Percentiles rank a stretch among this genome's conserved stretches.
Conservation (phyloP, 2,113 vertebrate species). For the Eurystomus gularis region DNA sequence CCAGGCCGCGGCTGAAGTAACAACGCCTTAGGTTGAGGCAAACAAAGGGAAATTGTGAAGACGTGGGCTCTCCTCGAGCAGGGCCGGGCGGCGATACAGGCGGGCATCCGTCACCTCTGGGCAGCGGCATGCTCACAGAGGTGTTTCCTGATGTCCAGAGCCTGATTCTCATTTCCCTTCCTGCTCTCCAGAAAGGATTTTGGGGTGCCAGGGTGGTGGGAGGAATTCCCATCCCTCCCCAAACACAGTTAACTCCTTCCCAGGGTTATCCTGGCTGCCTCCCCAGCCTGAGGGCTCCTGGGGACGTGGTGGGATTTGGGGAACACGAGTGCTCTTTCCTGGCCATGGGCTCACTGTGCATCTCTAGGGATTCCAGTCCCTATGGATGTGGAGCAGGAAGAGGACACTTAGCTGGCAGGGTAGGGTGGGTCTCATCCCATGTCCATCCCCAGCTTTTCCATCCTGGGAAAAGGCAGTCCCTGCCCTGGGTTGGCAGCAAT, state of each 20-base stretch:
- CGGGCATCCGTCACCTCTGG: rapidly evolving
- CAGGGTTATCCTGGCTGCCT: background rate
- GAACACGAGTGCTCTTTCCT: background rate
- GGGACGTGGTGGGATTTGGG: background rate
- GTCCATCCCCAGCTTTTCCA: background rate
- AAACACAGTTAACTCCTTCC: background rate
- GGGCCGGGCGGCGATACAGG: background rate
- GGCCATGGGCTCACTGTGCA: background rate
- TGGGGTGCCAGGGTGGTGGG: rapidly evolving
- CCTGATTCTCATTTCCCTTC: background rate
- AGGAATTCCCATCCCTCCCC: background rate
- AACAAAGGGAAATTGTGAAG: background rate
- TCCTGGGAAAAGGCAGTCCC: background rate
- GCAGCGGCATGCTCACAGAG: rapidly evolving
- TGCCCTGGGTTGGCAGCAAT: background rate
- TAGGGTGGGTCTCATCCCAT: background rate
- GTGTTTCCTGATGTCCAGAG: background rate
- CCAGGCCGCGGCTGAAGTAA: background rate
- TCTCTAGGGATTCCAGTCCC: background rate
- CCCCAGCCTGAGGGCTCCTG: background rate
- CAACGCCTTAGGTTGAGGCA: background rate
- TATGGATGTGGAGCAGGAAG: background rate
- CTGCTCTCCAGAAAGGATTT: background rate
- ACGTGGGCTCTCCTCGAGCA: background rate
- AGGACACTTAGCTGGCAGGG: background rate